phyloP scores from a whole-genome alignment of 2,113 vertebrate species.

The Microcebus murinus region DNA sequence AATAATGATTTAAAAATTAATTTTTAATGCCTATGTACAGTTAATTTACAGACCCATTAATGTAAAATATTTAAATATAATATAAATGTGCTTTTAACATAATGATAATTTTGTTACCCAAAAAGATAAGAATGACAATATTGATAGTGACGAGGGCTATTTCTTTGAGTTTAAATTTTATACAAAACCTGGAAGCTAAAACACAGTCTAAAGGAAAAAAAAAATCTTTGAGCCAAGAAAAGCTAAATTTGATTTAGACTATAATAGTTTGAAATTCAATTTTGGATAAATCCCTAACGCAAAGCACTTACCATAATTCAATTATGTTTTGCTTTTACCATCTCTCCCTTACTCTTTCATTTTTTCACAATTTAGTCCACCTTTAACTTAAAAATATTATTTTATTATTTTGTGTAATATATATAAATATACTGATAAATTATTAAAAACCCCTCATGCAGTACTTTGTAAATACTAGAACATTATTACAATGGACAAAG shows the following conservation, averaged over 20 bases:
- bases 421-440: background rate
- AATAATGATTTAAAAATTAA: background rate
- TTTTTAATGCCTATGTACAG: background rate
- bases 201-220: background rate
- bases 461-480: background rate
- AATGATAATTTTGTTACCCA: background rate
- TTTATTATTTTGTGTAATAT: constrained; percentile 15
- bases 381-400: background rate
- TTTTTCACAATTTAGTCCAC: constrained; percentile 20
- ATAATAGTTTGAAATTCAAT: constrained; percentile 69
- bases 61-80: background rate
- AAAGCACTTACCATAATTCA: constrained; percentile 65
- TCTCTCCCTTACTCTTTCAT: background rate
- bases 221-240: constrained; percentile 31
- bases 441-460: background rate
- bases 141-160: background rate
- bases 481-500: background rate
- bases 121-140: background rate
- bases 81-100: background rate
- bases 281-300: constrained; percentile 59
- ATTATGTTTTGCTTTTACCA: constrained; percentile 30
- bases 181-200: constrained; percentile 30
- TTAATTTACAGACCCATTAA: background rate
- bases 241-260: constrained; percentile 61
- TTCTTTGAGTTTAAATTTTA: background rate